Conservation (phyloP, 2,888 invertebrate genomes). For the Eupithecia tripunctaria region DNA sequence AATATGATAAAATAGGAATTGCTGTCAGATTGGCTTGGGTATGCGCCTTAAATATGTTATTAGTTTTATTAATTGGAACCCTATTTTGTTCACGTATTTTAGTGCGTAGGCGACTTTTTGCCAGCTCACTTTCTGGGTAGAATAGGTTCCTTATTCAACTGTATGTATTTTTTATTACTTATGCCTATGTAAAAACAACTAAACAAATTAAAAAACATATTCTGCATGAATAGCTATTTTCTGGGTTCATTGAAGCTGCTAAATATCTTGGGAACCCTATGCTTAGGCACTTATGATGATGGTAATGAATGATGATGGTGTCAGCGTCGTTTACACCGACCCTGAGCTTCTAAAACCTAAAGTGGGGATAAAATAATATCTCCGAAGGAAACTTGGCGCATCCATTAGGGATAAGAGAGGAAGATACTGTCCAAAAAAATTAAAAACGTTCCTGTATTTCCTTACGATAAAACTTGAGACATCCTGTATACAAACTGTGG, state of each 20-base stretch:
- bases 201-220: too few species aligned
- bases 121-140: neutral
- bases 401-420: constrained; percentile 22
- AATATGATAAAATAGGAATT: too few species aligned
- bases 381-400: constrained; percentile 13
- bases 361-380: constrained; percentile 27
- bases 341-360: constrained; percentile 9
- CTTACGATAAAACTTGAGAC: constrained; percentile 20
- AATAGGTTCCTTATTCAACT: too few species aligned
- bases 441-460: constrained; percentile 27
- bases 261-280: neutral
- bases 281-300: neutral
- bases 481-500: constrained; percentile 1
- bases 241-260: neutral
- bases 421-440: constrained; percentile 33
- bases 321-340: neutral
- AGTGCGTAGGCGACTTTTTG: neutral
- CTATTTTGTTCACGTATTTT: neutral
- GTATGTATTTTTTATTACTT: too few species aligned
- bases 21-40: too few species aligned
- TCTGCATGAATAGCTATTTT: too few species aligned
- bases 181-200: too few species aligned
- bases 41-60: too few species aligned
- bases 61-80: neutral
- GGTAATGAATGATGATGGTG: neutral